These are phyloP conservation scores for Pocillopora meandrina DNA, from an alignment of 92 coral and sea anemone genomes.

Conservation along the genomic window DNA sequence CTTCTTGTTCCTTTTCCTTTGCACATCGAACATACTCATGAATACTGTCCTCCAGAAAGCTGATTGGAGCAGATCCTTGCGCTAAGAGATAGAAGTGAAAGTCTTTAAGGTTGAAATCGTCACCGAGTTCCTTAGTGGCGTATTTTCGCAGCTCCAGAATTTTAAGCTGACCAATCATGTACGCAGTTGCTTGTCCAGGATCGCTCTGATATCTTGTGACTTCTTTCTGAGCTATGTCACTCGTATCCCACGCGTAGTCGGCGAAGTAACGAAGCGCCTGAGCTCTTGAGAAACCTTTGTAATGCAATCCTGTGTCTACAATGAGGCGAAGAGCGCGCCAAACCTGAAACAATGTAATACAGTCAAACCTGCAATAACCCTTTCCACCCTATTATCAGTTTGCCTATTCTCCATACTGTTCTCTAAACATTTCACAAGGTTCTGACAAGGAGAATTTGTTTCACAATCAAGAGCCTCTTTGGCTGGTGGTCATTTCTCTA, in stretches of 20 bases:
- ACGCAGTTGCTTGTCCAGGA: constrained; percentile 99
- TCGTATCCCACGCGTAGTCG: constrained; percentile 84
- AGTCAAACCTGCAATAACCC: too few species aligned
- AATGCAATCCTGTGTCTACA: constrained; percentile 78
- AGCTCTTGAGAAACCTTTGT: constrained; percentile 51
- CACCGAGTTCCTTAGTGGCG: constrained; percentile 73
- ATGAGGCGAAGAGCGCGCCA: constrained; percentile 59
- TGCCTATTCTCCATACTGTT: too few species aligned
- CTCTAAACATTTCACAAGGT: too few species aligned
- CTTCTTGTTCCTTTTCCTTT: constrained; percentile 48
- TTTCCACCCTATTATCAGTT: too few species aligned
- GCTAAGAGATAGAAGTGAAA: constrained; percentile 93
- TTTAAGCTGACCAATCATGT: constrained; percentile 95
- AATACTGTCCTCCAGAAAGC: constrained; percentile 72
- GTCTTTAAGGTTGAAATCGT: constrained; percentile 75
- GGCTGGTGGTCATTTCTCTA: too few species aligned
- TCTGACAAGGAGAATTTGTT: too few species aligned
- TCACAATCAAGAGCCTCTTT: too few species aligned
- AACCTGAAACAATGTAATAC: neutral
- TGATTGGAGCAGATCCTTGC: constrained; percentile 93
- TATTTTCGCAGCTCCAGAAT: constrained; percentile 78
- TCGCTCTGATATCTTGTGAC: constrained; percentile 94
- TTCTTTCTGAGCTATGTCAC: constrained; percentile 91
- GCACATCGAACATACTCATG: constrained; percentile 79
- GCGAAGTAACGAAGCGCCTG: constrained; percentile 71